phyloP scores from a whole-genome alignment of 2,888 invertebrate genomes.

The Atethmia centrago region DNA sequence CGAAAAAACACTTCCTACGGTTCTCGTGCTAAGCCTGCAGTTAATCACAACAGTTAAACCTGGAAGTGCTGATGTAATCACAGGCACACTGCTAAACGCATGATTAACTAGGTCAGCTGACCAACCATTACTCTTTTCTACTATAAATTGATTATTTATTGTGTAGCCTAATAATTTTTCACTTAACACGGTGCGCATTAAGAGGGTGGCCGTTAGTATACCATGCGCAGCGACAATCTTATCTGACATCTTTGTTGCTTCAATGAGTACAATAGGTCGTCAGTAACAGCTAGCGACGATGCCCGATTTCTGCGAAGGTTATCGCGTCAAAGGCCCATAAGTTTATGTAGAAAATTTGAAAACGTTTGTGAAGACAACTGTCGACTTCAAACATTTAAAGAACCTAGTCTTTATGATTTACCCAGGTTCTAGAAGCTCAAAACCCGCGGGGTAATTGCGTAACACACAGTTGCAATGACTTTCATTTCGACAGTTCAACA shows the following conservation, averaged over 20 bases:
- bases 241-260: conserved; percentile 43
- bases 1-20: too few species aligned
- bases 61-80: not conserved
- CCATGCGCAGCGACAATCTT: conserved; percentile 28
- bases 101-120: not conserved
- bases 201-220: not conserved
- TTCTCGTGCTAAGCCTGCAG: too few species aligned
- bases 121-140: not conserved
- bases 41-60: conserved; percentile 3
- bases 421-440: too few species aligned
- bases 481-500: too few species aligned
- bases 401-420: too few species aligned
- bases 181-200: not conserved
- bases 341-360: not conserved
- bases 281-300: conserved; percentile 13
- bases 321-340: not conserved
- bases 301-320: not conserved
- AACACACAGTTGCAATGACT: too few species aligned
- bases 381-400: too few species aligned
- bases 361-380: not conserved
- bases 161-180: not conserved
- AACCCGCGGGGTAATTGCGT: too few species aligned
- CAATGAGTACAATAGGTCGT: conserved; percentile 38
- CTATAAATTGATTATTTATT: conserved; percentile 2
- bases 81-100: not conserved